Conservation (phyloP, 2,888 invertebrate genomes). For the Helicoverpa assulta region DNA sequence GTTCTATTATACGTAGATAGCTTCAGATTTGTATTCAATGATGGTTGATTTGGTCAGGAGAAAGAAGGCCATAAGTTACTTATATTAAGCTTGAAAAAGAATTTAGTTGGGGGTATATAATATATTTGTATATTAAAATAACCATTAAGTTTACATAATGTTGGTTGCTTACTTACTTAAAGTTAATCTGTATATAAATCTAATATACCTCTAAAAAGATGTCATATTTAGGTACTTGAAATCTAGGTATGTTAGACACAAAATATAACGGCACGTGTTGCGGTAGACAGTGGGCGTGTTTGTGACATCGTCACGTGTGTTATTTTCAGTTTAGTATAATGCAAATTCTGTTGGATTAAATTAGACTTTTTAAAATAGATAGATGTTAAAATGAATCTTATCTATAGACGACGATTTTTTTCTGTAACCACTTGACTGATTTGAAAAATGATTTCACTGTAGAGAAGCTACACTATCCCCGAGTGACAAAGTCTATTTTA, state of each 20-base stretch:
- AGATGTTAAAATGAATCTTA: too few relatives aligned
- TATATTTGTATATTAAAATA: too few relatives aligned
- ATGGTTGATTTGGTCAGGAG: conserved; percentile 19
- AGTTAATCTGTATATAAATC: too few relatives aligned
- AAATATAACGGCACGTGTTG: background rate
- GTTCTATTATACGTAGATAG: conserved; percentile 14
- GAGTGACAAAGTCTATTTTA: too few relatives aligned
- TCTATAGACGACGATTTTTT: too few relatives aligned
- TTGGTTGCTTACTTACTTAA: background rate
- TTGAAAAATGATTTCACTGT: too few relatives aligned
- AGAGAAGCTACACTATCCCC: too few relatives aligned
- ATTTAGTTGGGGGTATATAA: too few relatives aligned
- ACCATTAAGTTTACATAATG: background rate
- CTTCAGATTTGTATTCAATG: conserved; percentile 40
- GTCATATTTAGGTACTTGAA: too few relatives aligned
- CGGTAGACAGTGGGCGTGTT: background rate
- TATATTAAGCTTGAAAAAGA: too few relatives aligned
- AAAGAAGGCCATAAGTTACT: background rate
- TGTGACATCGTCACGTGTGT: background rate
- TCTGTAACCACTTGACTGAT: too few relatives aligned
- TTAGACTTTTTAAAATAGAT: background rate
- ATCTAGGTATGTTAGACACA: background rate
- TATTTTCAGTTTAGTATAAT: background rate
- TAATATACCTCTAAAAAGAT: too few relatives aligned
- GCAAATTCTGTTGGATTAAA: background rate